A percentile compares a stretch with the other conserved stretches of the same genome.
These are phyloP conservation scores for Mionectes olivaceus DNA, from an alignment of 2,797 vertebrate species.

Conservation along the genomic window DNA sequence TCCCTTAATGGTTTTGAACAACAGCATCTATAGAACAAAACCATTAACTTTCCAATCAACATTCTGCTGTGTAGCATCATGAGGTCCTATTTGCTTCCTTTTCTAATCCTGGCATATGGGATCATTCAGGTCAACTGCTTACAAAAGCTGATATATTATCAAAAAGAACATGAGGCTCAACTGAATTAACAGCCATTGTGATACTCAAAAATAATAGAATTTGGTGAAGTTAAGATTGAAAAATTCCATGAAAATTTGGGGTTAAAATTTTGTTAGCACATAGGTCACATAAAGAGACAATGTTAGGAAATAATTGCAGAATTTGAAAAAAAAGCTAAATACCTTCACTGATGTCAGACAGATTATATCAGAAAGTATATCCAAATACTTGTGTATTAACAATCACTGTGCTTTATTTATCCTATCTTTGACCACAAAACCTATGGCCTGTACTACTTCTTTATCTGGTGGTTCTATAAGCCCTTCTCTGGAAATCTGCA, in stretches of 20 bases:
- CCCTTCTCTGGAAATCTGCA: neutral
- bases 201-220: neutral
- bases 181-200: neutral
- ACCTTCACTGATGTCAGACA: neutral
- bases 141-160: neutral
- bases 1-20: neutral
- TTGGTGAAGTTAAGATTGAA: neutral
- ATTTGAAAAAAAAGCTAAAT: neutral
- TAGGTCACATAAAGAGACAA: neutral
- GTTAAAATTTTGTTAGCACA: neutral
- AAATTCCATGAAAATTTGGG: neutral
- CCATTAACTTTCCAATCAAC: neutral
- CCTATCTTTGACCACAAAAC: neutral
- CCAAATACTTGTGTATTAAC: neutral
- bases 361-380: neutral
- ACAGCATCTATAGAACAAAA: neutral
- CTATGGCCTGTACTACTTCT: neutral
- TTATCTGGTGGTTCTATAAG: neutral
- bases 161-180: neutral
- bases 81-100: neutral
- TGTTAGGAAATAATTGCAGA: conserved; percentile 12
- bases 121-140: neutral
- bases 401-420: neutral
- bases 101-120: neutral
- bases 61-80: neutral